phyloP scores from a whole-genome alignment of 2,113 vertebrate genomes.

The Tamias sibiricus region DNA sequence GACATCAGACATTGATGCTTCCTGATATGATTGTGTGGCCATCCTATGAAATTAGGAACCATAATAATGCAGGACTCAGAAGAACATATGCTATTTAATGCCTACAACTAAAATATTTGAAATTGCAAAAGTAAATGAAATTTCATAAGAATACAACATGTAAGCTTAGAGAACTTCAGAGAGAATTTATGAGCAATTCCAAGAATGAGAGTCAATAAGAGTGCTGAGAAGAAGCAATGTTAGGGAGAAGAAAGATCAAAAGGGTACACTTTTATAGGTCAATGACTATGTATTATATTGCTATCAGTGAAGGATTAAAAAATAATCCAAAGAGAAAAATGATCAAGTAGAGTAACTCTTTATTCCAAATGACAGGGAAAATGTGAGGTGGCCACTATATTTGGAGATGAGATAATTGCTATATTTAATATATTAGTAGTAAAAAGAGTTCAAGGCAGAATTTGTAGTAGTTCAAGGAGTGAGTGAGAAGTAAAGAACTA shows the following conservation, averaged over 20 bases:
- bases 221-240: neutral
- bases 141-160: neutral
- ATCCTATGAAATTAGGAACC: neutral
- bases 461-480: neutral
- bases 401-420: neutral
- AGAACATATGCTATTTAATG: neutral
- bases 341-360: neutral
- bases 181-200: neutral
- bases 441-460: neutral
- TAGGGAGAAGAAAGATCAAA: neutral
- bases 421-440: neutral
- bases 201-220: neutral
- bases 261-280: too few species aligned
- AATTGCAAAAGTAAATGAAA: neutral
- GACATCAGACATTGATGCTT: neutral
- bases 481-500: neutral
- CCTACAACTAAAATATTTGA: neutral
- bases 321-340: neutral
- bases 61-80: fast-evolving
- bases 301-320: too few species aligned
- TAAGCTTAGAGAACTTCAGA: neutral
- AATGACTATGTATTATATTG: too few species aligned
- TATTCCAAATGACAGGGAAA: neutral
- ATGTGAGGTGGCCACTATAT: neutral
- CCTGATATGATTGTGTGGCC: neutral